Base-by-base conservation (phyloP, 2,888 invertebrate species). In the Girardia tigrina region DNA sequence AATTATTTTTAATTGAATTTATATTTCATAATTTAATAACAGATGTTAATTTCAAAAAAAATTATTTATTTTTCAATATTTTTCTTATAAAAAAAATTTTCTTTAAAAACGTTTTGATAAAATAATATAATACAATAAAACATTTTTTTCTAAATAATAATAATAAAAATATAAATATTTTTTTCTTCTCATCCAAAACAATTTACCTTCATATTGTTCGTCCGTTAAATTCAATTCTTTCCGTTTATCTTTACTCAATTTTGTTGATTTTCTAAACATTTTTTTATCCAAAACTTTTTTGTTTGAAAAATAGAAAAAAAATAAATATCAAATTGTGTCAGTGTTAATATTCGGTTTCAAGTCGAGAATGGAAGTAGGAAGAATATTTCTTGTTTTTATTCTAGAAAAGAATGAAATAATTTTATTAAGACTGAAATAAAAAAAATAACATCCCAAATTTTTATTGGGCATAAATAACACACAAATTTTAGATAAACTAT, bases 261-360 rank as follows among this genome's bases (percentile, higher is more conserved):
- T 56, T 23, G 56, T 56, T 4, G 56, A 56, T 56, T 56, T 56
- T 56, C 56, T 56, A 56, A 56, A 56, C 56, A 56, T 56, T 56
- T 56, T 56, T 36, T 16, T 36, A 12, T 36, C 36, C 16, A 16
- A 36, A 36, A 12, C 16, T 8, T 12, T n/a, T n/a, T n/a, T n/a
- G 12, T 36, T 36, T 8, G 36, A 36, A 16, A 36, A 36, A 36
- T n/a, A n/a, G n/a, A 36, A 36, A 36, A 36, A 36, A 36, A 56
- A 56, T 56, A 56, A 56, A n/a, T n/a, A n/a, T n/a, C n/a, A n/a
- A n/a, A n/a, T n/a, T n/a, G n/a, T n/a, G n/a, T n/a, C n/a, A n/a
- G n/a, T 8, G 56, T 56, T 23, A 56, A 56, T 56, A 56, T 56
- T 56, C 6, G 56, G 23, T 56, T 56, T 56, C 56, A n/a, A 12